Base-by-base conservation (phyloP, 2,888 invertebrate genomes). In the Pimpla rufipes region DNA sequence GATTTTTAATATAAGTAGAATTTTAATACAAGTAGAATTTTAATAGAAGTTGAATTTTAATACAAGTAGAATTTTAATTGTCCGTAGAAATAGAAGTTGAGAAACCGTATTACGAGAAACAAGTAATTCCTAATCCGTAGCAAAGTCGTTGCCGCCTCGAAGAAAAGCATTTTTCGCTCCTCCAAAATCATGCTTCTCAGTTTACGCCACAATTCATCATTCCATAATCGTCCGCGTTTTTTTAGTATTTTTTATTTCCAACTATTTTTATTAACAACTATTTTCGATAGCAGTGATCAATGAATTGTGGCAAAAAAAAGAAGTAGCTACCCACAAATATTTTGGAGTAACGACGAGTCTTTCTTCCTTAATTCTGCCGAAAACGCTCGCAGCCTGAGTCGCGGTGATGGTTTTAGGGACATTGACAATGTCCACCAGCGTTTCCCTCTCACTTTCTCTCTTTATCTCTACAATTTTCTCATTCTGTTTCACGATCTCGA, bases 361-460 rank as follows among this genome's bases (percentile, higher is more conserved):
- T 16, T 29, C 29, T 29, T 29, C 29, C 3, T 29, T 47, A 11
- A 16, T 11, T 3, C 47, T 47, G 47, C 47, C 16, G 29, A 29
- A 29, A 47, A 47, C 2, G 47, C 47, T 47, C 16, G n/a, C n/a
- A 47, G 47, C 16, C 3, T 16, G n/a, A 47, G 16, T 29, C n/a
- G n/a, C 47, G 11, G 47, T 23, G 11, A 23, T 11, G 13, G 1
- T 29, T 29, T 10, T 29, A 29, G 29, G 29, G 29, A 29, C 29
- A 29, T 3, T 29, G 2, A 5, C 29, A 29, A 29, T 29, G 29
- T 29, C 29, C 29, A 29, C 3, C 29, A 5, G 29, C 29, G 3
- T 29, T 29, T 29, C 29, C 29, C 59, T 59, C n/a, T 59, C n/a
- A 16, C 42, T 67, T 68, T 62, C 62, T 57, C 70, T 70, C 50